phyloP scores from a whole-genome alignment of 2,888 invertebrate species.

The Lymantria monacha region DNA sequence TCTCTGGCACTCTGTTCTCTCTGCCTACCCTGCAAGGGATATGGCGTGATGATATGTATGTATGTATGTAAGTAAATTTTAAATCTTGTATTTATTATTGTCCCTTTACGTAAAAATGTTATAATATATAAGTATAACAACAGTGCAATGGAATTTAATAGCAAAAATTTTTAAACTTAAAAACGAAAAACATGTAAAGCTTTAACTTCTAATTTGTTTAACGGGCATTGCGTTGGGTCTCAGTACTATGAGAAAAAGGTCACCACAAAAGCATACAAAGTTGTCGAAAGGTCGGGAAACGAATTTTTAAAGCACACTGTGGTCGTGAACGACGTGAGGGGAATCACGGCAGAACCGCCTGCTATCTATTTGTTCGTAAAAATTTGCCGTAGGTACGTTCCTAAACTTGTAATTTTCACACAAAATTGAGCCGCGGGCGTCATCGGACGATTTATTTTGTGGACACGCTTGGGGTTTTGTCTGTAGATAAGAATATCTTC shows the following conservation, averaged over 20 bases:
- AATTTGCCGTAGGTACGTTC: constrained; percentile 39
- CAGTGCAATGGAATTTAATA: no score
- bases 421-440: constrained; percentile 65
- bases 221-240: constrained; percentile 32
- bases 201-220: constrained; percentile 32
- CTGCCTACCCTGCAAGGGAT: no score
- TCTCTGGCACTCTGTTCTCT: no score
- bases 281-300: constrained; percentile 40
- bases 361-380: constrained; percentile 43
- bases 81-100: no score
- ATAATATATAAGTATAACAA: no score
- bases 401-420: constrained; percentile 62
- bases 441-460: constrained; percentile 63
- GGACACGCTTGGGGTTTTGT: constrained; percentile 55
- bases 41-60: no score
- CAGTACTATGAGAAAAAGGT: constrained; percentile 37
- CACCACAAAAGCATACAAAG: constrained; percentile 26
- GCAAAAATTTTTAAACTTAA: no score
- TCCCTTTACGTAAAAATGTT: no score
- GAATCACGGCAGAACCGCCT: constrained; percentile 50
- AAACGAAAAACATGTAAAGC: no score
- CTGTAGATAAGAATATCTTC: constrained; percentile 54
- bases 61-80: no score
- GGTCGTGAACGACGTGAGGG: constrained; percentile 56
- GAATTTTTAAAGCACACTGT: constrained; percentile 59